Evolutionary conservation across 2,797 vertebrate species (phyloP).

Genomic region (Poecile montanus): DNA sequence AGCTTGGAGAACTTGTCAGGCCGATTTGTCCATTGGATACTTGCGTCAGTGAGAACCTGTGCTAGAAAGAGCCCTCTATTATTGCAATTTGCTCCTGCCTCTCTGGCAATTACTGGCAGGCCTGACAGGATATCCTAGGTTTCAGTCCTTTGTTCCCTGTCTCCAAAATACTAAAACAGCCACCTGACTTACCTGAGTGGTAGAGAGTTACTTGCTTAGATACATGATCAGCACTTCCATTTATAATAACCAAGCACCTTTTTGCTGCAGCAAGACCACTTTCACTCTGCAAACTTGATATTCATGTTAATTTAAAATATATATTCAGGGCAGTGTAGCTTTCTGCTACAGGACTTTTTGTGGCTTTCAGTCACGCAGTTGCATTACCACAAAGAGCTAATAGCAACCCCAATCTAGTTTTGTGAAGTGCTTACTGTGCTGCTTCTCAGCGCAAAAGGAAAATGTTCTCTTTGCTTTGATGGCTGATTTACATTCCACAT

Average conservation of each 20-base stretch:
- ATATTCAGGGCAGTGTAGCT: background rate
- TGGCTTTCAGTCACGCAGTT: constrained; percentile 2
- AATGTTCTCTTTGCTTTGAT: background rate
- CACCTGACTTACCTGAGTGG: background rate
- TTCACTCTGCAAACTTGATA: background rate
- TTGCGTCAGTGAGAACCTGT: background rate
- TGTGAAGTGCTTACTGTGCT: background rate
- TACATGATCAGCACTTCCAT: background rate
- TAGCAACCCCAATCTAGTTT: background rate
- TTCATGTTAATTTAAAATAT: background rate
- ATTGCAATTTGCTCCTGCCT: background rate
- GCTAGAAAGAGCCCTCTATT: background rate
- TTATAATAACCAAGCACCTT: background rate
- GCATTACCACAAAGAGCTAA: constrained; percentile 21
- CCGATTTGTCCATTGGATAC: background rate
- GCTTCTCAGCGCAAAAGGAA: background rate
- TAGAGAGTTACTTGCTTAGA: background rate
- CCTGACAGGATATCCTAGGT: background rate
- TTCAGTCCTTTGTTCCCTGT: background rate
- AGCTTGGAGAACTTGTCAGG: background rate
- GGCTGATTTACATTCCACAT: background rate
- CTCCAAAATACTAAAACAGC: background rate
- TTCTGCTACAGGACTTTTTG: constrained; percentile 16
- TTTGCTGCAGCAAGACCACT: background rate
- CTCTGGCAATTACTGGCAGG: background rate